Evolutionary conservation across 2,113 vertebrate species (phyloP).

Genomic region (Chaetura pelagica): DNA sequence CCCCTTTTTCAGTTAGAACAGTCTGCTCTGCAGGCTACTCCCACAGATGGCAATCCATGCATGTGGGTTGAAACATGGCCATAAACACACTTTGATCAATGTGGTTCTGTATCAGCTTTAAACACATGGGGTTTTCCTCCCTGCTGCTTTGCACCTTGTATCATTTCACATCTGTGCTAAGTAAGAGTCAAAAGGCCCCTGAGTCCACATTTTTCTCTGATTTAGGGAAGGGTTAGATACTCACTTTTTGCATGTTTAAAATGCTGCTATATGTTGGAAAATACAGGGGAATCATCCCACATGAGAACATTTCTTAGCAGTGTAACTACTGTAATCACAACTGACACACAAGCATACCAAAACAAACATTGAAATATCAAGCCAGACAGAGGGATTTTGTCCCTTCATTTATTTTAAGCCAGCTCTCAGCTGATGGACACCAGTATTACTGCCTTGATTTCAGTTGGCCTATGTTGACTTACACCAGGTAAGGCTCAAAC

Average conservation of each 20-base stretch:
- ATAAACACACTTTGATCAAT: conserved; percentile 14
- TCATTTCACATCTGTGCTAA: neutral
- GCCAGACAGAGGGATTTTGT: neutral
- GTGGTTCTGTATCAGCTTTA: neutral
- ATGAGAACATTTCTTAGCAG: neutral
- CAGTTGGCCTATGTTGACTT: neutral
- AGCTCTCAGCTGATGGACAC: neutral
- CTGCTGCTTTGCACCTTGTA: neutral
- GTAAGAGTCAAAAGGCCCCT: neutral
- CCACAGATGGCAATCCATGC: conserved; percentile 7
- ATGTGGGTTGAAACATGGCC: neutral
- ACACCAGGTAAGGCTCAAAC: neutral
- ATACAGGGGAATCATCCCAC: neutral
- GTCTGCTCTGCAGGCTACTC: conserved; percentile 26
- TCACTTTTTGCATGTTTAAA: neutral
- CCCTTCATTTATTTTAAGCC: neutral
- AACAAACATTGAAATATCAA: neutral
- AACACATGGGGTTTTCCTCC: neutral
- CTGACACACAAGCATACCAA: neutral
- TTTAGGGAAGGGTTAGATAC: neutral
- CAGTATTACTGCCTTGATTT: neutral
- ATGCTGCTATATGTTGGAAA: neutral
- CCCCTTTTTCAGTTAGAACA: neutral
- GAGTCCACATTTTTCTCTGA: neutral
- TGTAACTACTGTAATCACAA: neutral